Evolutionary conservation across 2,888 invertebrate species (phyloP).

Genomic region (Dilophus febrilis): DNA sequence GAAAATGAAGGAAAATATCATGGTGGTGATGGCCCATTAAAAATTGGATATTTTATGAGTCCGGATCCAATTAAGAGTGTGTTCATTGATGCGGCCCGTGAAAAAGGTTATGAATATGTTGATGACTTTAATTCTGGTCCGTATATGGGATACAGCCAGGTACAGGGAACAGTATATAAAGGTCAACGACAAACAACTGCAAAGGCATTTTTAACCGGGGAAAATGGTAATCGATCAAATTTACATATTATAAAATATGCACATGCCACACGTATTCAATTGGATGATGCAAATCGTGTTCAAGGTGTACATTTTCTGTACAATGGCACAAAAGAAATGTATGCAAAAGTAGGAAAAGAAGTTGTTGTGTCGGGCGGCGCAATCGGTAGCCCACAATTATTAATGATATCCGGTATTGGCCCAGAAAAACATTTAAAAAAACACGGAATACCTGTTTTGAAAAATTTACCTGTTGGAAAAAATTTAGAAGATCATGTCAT

Average conservation of each 20-base stretch:
- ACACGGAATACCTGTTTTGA: constrained; percentile 35
- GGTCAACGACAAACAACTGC: constrained; percentile 55
- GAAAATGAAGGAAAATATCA: constrained; percentile 1
- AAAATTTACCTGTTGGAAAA: constrained; percentile 46
- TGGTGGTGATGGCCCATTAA: neutral
- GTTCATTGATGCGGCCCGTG: constrained; percentile 42
- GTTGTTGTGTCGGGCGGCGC: constrained; percentile 61
- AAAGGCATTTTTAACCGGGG: constrained; percentile 44
- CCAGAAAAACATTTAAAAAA: constrained; percentile 40
- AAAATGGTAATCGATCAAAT: constrained; percentile 24
- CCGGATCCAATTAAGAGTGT: constrained; percentile 33
- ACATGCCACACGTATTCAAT: constrained; percentile 30
- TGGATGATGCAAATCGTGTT: constrained; percentile 43
- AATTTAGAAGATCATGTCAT: constrained; percentile 68
- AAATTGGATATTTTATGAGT: neutral
- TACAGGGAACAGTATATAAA: constrained; percentile 48
- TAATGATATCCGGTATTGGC: constrained; percentile 66
- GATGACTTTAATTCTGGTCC: constrained; percentile 45
- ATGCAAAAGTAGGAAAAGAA: constrained; percentile 39
- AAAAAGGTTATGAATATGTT: constrained; percentile 41
- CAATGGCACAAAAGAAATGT: constrained; percentile 1
- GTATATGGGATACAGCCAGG: constrained; percentile 48
- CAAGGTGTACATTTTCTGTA: constrained; percentile 35
- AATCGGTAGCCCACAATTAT: constrained; percentile 57
- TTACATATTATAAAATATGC: constrained; percentile 33